Evolutionary conservation across 92 coral and sea anemone genomes (phyloP), one percentile per base, ranked within the genome.

Genomic region (Porites divaricata): DNA sequence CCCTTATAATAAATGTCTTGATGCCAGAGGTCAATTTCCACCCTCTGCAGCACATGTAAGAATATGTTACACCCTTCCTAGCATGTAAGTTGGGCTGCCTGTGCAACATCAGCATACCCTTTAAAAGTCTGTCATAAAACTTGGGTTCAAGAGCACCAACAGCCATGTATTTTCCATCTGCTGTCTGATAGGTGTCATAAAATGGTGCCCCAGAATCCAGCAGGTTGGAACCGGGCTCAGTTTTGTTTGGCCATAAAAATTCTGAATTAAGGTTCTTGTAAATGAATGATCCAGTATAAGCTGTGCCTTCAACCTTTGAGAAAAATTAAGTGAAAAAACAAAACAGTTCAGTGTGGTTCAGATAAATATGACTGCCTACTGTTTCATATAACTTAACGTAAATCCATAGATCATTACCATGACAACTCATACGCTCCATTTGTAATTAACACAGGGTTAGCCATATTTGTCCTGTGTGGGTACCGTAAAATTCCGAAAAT

Each of bases 131-230:
- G 52, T 91, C 78, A 81, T 90, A 96, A 73, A 96, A 96, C 87
- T 96, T 89, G 26, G 96, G 93, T 68, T 96, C 99, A 53, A 96
- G 62, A 15, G 98, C 93, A 1, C 99, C 99, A 63, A 96, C 95
- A 75, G 99, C 88, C 75, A 96, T 77, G 75, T 83, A 96, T 86
- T 93, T 88, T 78, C 90, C 92, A 89, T 96, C 99, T 70, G 92
- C 64, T 63, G 99, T 96, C 76, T 83, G 58, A 75, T 96, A 96
- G 0, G 99, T 96, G 70, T 96, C 93, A 54, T 96, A 96, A 86
- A 96, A 96, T 75, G 95, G 99, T 9, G 99, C 96, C 15, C 99
- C 99, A 25, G 96, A 86, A 70, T 94, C 99, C 52, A 96, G 86
- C 63, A 96, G 67, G 90, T 96, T 94, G 10, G 75, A 66, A 23